Evolutionary conservation across 1,140 invertebrate genomes (phyloP), one percentile per base, ranked within the genome.

Genomic region (Paraescarpia echinospica): DNA sequence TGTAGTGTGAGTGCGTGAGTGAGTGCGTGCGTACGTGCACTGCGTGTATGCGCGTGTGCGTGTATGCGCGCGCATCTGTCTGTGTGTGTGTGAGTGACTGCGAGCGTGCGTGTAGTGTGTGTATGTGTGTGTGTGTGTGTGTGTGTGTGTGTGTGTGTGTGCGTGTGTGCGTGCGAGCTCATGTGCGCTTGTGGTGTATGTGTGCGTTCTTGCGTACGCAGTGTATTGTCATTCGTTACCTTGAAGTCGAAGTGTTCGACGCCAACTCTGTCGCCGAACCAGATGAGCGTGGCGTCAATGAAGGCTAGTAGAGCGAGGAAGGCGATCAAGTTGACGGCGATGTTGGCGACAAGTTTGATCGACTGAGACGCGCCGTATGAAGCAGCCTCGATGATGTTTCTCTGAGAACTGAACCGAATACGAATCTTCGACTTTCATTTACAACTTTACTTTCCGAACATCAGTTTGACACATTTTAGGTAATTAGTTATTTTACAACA

Each of bases 291-390:
- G 33, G 93, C 35, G 90, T 95, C 93, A 8, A 95, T 14, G 91
- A 95, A 94, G 88, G 93, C 92, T 33, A 94, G 90, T 33, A 94
- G 41, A 35, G 94, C 94, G 8, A 94, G 77, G 93, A 94, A 94
- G 8, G 94, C 94, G 41, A 94, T 94, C 22, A 94, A 91, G 90
- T 94, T 94, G 31, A 93, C 94, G 31, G 93, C 93, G 41, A 94
- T 94, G 89, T 94, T 93, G 31, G 94, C 94, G 31, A 94, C 94
- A n/a, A 94, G 89, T 35, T 89, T 89, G 88, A 94, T 93, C 31
- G 93, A 90, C 22, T 91, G 89, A 31, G 92, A 93, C 12, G 94
- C 94, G 18, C 94, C 94, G 35, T 92, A 89, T n/a, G 93, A 91
- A 48, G 94, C 93, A 35, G 94, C 94, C 91, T 94, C 94, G 31